Conservation (phyloP, 1,140 invertebrate species). For the Zaprionus africanus region DNA sequence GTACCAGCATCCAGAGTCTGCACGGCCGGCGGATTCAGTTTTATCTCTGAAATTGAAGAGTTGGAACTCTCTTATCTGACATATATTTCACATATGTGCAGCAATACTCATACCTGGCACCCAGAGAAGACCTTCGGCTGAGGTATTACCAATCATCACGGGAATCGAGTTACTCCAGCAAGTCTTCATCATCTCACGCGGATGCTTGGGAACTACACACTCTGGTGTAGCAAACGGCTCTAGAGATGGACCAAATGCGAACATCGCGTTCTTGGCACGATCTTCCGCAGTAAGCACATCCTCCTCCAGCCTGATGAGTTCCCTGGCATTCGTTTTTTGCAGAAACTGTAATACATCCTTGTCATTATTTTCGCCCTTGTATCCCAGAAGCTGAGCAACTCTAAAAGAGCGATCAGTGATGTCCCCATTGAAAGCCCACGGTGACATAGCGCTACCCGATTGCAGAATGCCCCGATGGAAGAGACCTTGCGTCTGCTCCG, state of each 20-base stretch:
- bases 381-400: constrained; percentile 72
- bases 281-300: constrained; percentile 63
- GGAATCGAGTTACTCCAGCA: constrained; percentile 84
- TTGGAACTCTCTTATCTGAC: not conserved
- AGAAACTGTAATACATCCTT: constrained; percentile 73
- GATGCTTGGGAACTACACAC: constrained; percentile 77
- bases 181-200: constrained; percentile 74
- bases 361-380: constrained; percentile 76
- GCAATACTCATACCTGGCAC: constrained; percentile 40
- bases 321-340: constrained; percentile 80
- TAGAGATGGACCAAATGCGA: constrained; percentile 77
- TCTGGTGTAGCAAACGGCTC: constrained; percentile 74
- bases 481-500: constrained; percentile 84
- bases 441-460: constrained; percentile 76
- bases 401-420: constrained; percentile 53
- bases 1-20: constrained; percentile 63
- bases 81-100: too few relatives aligned
- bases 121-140: constrained; percentile 82
- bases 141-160: constrained; percentile 83
- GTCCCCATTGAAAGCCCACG: constrained; percentile 66
- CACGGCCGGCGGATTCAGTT: constrained; percentile 43
- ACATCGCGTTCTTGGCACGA: constrained; percentile 56
- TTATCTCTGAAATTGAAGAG: constrained; percentile 47
- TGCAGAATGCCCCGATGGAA: constrained; percentile 84
- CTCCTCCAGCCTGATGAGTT: constrained; percentile 85